Evolutionary conservation across 2,888 invertebrate genomes (phyloP), one percentile per base, ranked within the genome.

Genomic region (Lamellibrachia columna): DNA sequence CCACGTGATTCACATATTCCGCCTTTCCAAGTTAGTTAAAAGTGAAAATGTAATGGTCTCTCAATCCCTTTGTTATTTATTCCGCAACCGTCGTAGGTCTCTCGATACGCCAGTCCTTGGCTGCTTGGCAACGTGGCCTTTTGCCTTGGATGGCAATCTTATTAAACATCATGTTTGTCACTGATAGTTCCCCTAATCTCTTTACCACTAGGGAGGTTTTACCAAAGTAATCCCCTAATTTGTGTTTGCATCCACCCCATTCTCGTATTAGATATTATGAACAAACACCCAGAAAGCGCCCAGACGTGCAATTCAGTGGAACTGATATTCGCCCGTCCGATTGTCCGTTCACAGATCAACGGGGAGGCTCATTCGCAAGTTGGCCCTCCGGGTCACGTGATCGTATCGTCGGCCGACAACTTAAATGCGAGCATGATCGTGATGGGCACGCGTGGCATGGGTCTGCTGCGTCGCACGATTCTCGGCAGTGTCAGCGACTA

Each of bases 401-500:
- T 91, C 11, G 58, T 91, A 11, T 52, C 91, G 28, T 91, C 91
- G 22, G 91, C 91, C 15, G n/a, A 53, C 53, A 52, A 55, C 9
- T 53, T 91, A 9, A 91, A 55, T 11, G 91, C 91, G 40, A 91
- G 58, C 58, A 53, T 55, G 58, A 91, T 91, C 55, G 58, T 91
- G 55, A 91, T 91, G 91, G 91, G 91, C 53, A 91, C 91, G 28
- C 53, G 91, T 22, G 91, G 91, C 53, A 11, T 94, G 40, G 94
- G 93, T 53, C 11, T 90, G 0, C 75, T 94, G 28, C 90, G 94
- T 22, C 93, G 93, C 60, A 93, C 94, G 58, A 92, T 94, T 22
- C 93, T 94, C 9, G 94, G 94, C 91, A 93, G 93, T 53, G 93
- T 94, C 92, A 93, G 93, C 90, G 94, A 94, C 90, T 94, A 93